A percentile compares a stretch with the other conserved stretches of the same genome.
phyloP scores from a whole-genome alignment of 2,113 vertebrate species.

The Caloenas nicobarica region DNA sequence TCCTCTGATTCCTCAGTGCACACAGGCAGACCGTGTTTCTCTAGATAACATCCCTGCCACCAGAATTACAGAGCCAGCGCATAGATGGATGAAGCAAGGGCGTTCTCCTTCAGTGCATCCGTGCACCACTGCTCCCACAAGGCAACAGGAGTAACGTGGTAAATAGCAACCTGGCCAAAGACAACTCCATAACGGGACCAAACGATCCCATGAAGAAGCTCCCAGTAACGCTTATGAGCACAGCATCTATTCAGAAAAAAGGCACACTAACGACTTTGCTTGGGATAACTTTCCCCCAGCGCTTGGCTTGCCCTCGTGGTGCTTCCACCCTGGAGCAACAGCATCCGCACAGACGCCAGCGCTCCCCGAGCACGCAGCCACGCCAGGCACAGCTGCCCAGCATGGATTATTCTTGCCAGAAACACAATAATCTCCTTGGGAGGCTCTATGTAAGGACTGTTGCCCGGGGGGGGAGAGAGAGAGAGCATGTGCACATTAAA shows the following conservation, averaged over 20 bases:
- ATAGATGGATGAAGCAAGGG: neutral
- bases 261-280: neutral
- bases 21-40: neutral
- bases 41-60: neutral
- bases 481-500: slow-evolving; percentile 12
- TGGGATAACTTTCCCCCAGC: neutral
- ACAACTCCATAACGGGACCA: neutral
- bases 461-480: neutral
- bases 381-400: neutral
- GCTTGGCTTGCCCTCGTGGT: fast-evolving
- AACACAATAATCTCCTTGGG: slow-evolving; percentile 33
- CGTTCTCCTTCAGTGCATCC: neutral
- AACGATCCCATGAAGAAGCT: neutral
- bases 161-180: neutral
- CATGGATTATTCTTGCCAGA: neutral
- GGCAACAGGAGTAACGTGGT: fast-evolving
- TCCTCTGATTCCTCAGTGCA: neutral
- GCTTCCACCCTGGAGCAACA: neutral
- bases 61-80: neutral
- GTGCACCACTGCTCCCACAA: neutral
- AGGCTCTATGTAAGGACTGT: neutral
- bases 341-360: fast-evolving
- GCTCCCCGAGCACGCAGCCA: neutral
- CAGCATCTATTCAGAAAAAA: neutral
- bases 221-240: neutral